A percentile compares a stretch with the other conserved stretches of the same genome.
Evolutionary conservation across 2,113 vertebrate genomes (phyloP).

Genomic region (Prionailurus bengalensis): DNA sequence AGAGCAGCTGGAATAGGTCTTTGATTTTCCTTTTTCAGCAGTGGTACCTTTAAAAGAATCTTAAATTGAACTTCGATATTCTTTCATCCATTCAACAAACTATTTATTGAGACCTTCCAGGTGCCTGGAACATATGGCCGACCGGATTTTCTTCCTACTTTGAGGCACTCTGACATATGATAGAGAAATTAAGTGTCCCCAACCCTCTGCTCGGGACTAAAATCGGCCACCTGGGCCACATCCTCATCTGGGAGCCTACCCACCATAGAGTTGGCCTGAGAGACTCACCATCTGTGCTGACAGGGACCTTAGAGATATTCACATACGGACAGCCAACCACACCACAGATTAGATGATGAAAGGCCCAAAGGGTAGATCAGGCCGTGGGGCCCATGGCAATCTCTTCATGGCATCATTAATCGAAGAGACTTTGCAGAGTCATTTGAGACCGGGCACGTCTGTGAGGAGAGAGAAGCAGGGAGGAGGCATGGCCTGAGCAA

Average conservation of each 20-base stretch:
- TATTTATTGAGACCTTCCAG: background rate
- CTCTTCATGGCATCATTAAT: slow-evolving; percentile 10
- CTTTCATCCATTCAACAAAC: background rate
- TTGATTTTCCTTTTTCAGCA: slow-evolving; percentile 27
- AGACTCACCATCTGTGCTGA: background rate
- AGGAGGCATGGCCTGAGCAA: background rate
- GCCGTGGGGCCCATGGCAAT: background rate
- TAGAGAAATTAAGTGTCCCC: background rate
- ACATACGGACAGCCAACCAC: background rate
- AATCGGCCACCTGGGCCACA: background rate
- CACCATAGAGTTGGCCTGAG: no score
- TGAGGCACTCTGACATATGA: background rate
- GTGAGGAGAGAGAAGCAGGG: background rate
- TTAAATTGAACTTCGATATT: background rate
- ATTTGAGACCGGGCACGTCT: background rate
- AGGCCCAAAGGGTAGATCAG: background rate
- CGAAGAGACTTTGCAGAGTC: slow-evolving; percentile 39
- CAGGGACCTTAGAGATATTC: background rate
- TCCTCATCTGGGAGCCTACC: background rate
- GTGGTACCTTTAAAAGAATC: background rate
- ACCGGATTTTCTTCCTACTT: background rate
- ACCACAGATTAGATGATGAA: background rate
- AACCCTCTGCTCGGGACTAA: background rate
- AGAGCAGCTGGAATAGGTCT: background rate
- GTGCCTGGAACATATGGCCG: background rate